Percentiles rank a stretch among this genome's conserved stretches.
These are phyloP conservation scores for Pachycephala philippinensis DNA, from an alignment of 2,113 vertebrate species.

Conservation along the genomic window DNA sequence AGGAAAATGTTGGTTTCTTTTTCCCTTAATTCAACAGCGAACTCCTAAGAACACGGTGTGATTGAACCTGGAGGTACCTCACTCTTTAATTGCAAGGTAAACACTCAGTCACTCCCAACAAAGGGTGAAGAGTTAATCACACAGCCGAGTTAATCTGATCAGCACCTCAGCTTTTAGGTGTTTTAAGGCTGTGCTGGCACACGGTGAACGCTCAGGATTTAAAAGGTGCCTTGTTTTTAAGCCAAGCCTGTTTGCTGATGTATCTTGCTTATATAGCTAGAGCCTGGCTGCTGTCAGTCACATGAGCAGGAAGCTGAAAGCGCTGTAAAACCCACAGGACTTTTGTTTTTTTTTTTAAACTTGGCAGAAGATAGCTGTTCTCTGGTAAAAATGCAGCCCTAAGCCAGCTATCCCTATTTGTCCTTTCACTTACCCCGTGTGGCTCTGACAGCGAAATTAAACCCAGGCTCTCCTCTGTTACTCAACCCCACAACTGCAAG, in stretches of 20 bases:
- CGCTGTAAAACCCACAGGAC: neutral
- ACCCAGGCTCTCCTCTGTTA: neutral
- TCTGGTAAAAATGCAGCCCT: neutral
- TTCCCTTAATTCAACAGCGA: neutral
- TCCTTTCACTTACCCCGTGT: neutral
- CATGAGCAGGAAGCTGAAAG: slow-evolving; percentile 7
- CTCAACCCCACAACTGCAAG: neutral
- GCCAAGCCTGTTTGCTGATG: neutral
- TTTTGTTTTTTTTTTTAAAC: neutral
- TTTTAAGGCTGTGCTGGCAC: neutral
- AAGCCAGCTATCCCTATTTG: neutral
- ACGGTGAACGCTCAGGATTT: neutral
- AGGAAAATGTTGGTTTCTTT: rapidly evolving
- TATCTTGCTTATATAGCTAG: neutral
- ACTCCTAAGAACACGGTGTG: rapidly evolving
- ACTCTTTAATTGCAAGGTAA: neutral
- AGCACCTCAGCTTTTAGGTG: neutral
- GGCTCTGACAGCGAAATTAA: neutral
- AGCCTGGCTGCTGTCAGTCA: neutral
- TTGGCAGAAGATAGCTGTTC: neutral
- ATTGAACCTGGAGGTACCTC: neutral
- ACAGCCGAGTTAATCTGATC: neutral
- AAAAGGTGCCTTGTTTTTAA: neutral
- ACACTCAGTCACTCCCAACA: rapidly evolving
- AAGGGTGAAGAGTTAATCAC: neutral